Evolutionary conservation across 2,113 vertebrate species (phyloP).

Genomic region (Aptenodytes patagonicus): DNA sequence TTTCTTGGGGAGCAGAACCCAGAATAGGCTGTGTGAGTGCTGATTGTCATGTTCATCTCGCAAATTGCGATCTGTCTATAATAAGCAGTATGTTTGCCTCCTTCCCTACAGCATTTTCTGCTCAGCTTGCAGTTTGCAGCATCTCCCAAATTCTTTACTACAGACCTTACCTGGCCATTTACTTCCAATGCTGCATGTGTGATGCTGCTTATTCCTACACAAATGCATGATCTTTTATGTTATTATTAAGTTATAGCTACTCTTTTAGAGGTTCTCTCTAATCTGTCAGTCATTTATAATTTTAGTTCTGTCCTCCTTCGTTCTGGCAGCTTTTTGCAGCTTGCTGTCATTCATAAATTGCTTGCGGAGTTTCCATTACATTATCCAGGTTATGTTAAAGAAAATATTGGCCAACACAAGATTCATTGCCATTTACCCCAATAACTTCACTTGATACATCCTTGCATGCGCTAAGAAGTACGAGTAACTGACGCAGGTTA

Average conservation of each 20-base stretch:
- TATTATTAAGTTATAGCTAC: not conserved
- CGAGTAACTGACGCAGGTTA: not conserved
- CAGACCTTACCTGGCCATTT: not conserved
- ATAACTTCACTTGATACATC: not conserved
- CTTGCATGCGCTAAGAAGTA: not conserved
- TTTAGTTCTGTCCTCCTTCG: not conserved
- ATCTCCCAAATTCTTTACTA: not conserved
- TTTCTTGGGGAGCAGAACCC: conserved; percentile 34
- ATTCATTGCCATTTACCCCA: not conserved
- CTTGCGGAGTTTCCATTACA: not conserved
- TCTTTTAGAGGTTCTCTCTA: not conserved
- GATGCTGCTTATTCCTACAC: not conserved
- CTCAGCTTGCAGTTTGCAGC: not conserved
- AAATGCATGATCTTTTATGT: not conserved
- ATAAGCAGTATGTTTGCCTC: not conserved
- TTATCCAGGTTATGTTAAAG: not conserved
- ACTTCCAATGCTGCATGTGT: not conserved
- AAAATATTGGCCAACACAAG: not conserved
- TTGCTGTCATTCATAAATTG: not conserved
- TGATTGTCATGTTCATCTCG: not conserved
- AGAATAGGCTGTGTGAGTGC: not conserved
- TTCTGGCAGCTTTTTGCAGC: not conserved
- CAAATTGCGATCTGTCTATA: not conserved
- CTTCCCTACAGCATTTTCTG: not conserved
- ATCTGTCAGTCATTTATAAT: not conserved